phyloP scores from a whole-genome alignment of 92 coral and sea anemone genomes.

The Pocillopora grandis region DNA sequence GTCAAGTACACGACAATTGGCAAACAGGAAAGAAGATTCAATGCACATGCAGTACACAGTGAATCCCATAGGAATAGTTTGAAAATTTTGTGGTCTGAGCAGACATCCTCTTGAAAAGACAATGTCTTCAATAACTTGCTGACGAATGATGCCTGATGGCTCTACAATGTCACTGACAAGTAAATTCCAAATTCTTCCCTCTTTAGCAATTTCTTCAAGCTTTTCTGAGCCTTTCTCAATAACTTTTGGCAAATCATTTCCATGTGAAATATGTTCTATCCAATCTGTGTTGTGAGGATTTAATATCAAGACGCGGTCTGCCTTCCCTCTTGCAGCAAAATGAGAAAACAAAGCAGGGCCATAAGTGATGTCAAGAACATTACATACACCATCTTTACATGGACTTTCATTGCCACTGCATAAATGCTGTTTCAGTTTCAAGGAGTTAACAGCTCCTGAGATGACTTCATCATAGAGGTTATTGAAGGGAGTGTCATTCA shows the following conservation, averaged over 20 bases:
- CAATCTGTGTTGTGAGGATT: slow-evolving; percentile 47
- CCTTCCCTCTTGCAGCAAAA: slow-evolving; percentile 57
- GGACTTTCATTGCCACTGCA: background rate
- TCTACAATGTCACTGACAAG: slow-evolving; percentile 84
- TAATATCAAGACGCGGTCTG: slow-evolving; percentile 52
- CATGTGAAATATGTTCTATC: slow-evolving; percentile 38
- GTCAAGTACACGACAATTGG: slow-evolving; percentile 64
- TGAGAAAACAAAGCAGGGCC: slow-evolving; percentile 69
- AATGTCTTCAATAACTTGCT: slow-evolving; percentile 83
- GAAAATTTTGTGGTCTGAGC: slow-evolving; percentile 49
- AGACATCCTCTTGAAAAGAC: slow-evolving; percentile 92
- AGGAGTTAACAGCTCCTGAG: slow-evolving; percentile 36
- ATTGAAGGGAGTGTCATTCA: slow-evolving; percentile 70
- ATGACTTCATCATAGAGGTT: slow-evolving; percentile 53
- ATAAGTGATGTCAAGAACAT: slow-evolving; percentile 59
- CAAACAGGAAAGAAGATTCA: slow-evolving; percentile 64
- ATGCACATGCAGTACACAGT: slow-evolving; percentile 75
- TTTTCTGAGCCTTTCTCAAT: slow-evolving; percentile 55
- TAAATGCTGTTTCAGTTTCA: background rate
- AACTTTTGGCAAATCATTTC: slow-evolving; percentile 42
- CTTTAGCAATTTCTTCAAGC: slow-evolving; percentile 74
- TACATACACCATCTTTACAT: slow-evolving; percentile 22
- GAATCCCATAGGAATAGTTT: slow-evolving; percentile 71
- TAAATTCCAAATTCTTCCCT: slow-evolving; percentile 70
- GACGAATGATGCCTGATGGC: slow-evolving; percentile 87